Percentiles rank a stretch among this genome's conserved stretches.
Evolutionary conservation across 1,140 invertebrate species (phyloP).

Genomic region (Nasonia giraulti): DNA sequence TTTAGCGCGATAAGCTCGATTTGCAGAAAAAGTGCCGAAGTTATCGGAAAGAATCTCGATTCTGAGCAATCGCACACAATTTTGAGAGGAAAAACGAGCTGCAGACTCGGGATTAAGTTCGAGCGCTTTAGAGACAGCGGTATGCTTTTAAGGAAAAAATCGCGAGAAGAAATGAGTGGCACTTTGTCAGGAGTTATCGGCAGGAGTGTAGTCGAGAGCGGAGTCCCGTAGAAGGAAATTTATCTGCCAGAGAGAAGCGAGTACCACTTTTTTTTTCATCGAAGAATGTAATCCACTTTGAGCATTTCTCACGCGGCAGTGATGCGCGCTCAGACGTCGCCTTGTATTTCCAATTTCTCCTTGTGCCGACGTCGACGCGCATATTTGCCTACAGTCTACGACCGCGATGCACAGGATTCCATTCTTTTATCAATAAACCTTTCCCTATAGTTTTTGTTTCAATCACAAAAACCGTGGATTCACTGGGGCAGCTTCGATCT

Average conservation of each 20-base stretch:
- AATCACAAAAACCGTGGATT: too few species aligned
- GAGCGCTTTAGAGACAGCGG: neutral
- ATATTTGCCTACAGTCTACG: too few species aligned
- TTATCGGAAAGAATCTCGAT: neutral
- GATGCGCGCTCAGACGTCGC: neutral
- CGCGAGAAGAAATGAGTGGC: neutral
- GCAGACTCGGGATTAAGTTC: neutral
- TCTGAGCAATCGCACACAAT: slow-evolving; percentile 1
- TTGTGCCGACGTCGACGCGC: neutral
- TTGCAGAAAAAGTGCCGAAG: too few species aligned
- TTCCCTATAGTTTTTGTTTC: too few species aligned
- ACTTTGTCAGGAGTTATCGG: slow-evolving; percentile 27
- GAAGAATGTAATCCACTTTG: neutral
- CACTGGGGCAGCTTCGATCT: too few species aligned
- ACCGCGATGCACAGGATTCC: too few species aligned
- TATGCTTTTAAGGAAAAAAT: neutral
- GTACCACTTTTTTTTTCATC: neutral
- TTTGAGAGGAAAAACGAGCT: neutral
- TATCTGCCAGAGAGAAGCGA: neutral
- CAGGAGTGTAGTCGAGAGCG: neutral
- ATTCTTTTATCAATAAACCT: too few species aligned
- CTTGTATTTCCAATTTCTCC: slow-evolving; percentile 11
- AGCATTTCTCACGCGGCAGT: neutral
- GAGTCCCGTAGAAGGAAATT: neutral
- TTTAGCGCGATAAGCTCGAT: too few species aligned